Evolutionary conservation across 2,888 invertebrate genomes (phyloP).

Genomic region (Mellilla xanthometata): DNA sequence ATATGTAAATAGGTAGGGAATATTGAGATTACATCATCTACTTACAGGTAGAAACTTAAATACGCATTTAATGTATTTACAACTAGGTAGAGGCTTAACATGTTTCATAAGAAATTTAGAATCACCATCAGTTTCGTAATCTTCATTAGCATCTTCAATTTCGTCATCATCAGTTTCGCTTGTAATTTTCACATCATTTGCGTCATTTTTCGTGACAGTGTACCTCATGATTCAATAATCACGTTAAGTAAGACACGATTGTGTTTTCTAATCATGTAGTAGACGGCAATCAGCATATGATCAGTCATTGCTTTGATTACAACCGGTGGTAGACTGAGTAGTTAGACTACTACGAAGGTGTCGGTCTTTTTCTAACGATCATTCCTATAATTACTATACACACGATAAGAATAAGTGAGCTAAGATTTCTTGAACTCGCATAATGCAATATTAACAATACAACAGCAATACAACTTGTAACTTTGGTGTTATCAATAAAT

Average conservation of each 20-base stretch:
- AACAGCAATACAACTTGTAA: too few species aligned
- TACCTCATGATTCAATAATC: slow-evolving; percentile 25
- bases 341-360: slow-evolving; percentile 26
- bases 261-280: slow-evolving; percentile 24
- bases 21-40: too few species aligned
- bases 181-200: slow-evolving; percentile 19
- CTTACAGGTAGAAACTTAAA: too few species aligned
- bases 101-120: too few species aligned
- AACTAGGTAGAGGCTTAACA: too few species aligned
- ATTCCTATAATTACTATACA: neutral
- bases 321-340: slow-evolving; percentile 19
- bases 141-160: neutral
- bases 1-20: too few species aligned
- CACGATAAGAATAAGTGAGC: too few species aligned
- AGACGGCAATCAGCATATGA: slow-evolving; percentile 20
- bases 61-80: too few species aligned
- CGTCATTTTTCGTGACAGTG: slow-evolving; percentile 29
- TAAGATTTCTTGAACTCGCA: too few species aligned
- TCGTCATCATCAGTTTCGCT: neutral
- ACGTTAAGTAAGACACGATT: slow-evolving; percentile 26
- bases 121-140: slow-evolving; percentile 1
- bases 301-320: slow-evolving; percentile 19
- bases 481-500: too few species aligned
- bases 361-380: slow-evolving; percentile 7
- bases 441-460: too few species aligned